A percentile compares a stretch with the other conserved stretches of the same genome.
These are phyloP conservation scores for Lithophane semibrunnea DNA, from an alignment of 2,888 invertebrate genomes.

Conservation along the genomic window DNA sequence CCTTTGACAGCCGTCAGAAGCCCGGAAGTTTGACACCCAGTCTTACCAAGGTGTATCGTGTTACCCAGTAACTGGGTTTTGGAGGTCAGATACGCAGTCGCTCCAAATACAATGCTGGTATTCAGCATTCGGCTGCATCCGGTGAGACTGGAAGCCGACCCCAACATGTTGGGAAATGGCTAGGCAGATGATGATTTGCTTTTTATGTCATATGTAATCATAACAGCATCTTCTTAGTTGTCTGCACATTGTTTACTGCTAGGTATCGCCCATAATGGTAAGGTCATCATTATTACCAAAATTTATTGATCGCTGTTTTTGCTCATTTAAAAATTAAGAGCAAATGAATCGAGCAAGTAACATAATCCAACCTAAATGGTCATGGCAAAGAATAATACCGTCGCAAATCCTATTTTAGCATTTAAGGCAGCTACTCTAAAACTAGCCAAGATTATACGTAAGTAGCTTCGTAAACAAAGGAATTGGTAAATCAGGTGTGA, in stretches of 20 bases:
- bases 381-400: neutral
- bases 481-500: constrained; percentile 56
- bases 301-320: neutral
- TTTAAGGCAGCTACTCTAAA: neutral
- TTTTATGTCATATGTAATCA: neutral
- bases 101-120: no score
- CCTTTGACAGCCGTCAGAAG: no score
- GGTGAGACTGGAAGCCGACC: no score
- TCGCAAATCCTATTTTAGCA: neutral
- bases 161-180: no score
- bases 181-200: neutral
- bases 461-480: constrained; percentile 27
- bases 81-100: no score
- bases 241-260: neutral
- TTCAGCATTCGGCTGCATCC: no score
- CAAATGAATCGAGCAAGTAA: constrained; percentile 2
- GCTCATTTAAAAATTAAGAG: neutral
- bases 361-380: neutral
- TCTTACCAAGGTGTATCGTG: no score
- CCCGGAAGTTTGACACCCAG: no score
- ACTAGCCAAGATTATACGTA: neutral
- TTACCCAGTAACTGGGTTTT: no score
- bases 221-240: neutral
- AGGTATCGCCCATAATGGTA: neutral
- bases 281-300: no score